Percentiles rank a stretch among this genome's conserved stretches.
Evolutionary conservation across 2,888 invertebrate species (phyloP).

Genomic region (Thumatha senex): DNA sequence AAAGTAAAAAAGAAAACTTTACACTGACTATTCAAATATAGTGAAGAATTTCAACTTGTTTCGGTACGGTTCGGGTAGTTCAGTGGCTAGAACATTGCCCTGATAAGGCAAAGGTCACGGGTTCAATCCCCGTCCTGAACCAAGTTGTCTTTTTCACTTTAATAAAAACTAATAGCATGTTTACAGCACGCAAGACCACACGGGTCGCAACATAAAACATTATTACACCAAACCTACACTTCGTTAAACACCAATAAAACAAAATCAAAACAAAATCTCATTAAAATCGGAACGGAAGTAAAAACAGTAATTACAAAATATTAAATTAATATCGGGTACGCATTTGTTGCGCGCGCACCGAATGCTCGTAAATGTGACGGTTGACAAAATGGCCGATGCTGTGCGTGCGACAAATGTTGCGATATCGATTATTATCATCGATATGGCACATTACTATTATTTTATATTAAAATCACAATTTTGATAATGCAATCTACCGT

Average conservation of each 20-base stretch:
- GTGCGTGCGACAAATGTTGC: conserved; percentile 25
- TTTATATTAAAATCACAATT: conserved; percentile 1
- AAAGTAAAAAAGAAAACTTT: too few species aligned
- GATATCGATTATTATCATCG: conserved; percentile 37
- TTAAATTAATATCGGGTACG: conserved; percentile 58
- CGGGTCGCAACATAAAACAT: conserved; percentile 32
- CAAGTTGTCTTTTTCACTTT: too few species aligned
- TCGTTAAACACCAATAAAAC: conserved; percentile 43
- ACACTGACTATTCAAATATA: too few species aligned
- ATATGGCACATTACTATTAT: conserved; percentile 14
- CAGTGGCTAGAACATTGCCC: too few species aligned
- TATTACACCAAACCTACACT: conserved; percentile 33
- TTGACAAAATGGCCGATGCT: conserved; percentile 38
- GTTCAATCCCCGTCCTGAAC: too few species aligned
- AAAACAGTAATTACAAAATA: conserved; percentile 66
- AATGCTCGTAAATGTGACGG: conserved; percentile 51
- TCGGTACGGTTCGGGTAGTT: too few species aligned
- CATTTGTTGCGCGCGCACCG: conserved; percentile 41
- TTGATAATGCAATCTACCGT: neutral
- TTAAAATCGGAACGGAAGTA: conserved; percentile 57
- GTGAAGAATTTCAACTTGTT: too few species aligned
- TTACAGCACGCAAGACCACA: conserved; percentile 24
- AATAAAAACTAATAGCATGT: conserved; percentile 6
- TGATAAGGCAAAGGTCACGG: too few species aligned
- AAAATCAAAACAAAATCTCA: conserved; percentile 56